A percentile compares a stretch with the other conserved stretches of the same genome.
phyloP scores from a whole-genome alignment of 2,113 vertebrate genomes.

The Sitta europaea region DNA sequence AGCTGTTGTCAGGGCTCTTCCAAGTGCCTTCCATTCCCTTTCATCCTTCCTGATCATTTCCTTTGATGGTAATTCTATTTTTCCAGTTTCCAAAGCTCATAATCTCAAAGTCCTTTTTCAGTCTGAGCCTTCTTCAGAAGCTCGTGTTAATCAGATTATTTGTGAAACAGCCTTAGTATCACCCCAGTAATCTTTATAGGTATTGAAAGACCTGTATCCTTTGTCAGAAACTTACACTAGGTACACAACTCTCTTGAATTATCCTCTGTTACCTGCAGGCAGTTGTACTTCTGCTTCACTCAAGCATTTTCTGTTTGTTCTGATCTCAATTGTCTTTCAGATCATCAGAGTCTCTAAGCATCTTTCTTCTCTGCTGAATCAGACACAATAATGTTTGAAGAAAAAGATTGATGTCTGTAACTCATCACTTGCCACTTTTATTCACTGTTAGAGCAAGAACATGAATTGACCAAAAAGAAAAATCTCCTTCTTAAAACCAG shows the following conservation, averaged over 20 bases:
- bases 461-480: not conserved
- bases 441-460: not conserved
- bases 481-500: not conserved
- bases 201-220: not conserved
- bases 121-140: conserved; percentile 48
- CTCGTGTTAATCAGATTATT: conserved; percentile 44
- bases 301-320: not conserved
- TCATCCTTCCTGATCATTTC: conserved; percentile 57
- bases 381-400: conserved; percentile 20
- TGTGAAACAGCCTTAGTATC: conserved; percentile 36
- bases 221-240: not conserved
- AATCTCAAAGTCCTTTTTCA: conserved; percentile 52
- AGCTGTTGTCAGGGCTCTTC: conserved; percentile 24
- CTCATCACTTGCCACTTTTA: not conserved
- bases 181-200: not conserved
- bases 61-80: conserved; percentile 67
- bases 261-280: not conserved
- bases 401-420: conserved; percentile 24
- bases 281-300: not conserved
- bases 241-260: not conserved
- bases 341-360: not conserved
- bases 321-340: conserved; percentile 38
- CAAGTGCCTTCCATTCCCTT: not conserved
- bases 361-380: conserved; percentile 2
- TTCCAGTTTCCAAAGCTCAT: conserved; percentile 46